phyloP scores from a whole-genome alignment of 2,888 invertebrate genomes.

The Scrobipalpa costella region DNA sequence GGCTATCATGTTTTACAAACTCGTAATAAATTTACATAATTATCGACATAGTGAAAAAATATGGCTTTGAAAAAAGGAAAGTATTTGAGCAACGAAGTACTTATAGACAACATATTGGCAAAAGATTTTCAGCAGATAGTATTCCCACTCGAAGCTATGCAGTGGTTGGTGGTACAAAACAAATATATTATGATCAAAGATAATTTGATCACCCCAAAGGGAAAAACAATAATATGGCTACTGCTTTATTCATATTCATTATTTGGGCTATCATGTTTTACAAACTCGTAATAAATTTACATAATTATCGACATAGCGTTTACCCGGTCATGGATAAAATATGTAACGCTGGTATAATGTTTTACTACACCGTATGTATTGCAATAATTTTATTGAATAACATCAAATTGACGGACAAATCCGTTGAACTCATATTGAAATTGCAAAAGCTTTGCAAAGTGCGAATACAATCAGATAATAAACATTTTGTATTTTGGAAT shows the following conservation, averaged over 20 bases:
- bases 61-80: neutral
- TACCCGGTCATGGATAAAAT: neutral
- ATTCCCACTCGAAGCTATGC: slow-evolving; percentile 1
- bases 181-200: slow-evolving; percentile 6
- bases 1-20: too few relatives aligned
- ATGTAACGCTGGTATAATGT: neutral
- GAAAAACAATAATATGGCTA: neutral
- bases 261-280: neutral
- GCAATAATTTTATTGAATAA: neutral
- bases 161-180: slow-evolving; percentile 7
- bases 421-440: neutral
- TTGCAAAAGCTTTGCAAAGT: neutral
- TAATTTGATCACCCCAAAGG: slow-evolving; percentile 5
- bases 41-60: neutral
- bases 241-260: neutral
- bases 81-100: neutral
- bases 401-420: neutral
- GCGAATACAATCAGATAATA: neutral
- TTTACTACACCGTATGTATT: neutral
- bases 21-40: too few relatives aligned
- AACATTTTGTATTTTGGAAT: neutral
- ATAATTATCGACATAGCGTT: neutral
- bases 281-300: neutral
- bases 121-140: neutral
- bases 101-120: neutral